phyloP scores from a whole-genome alignment of 2,888 invertebrate genomes.

The Drosophila lutescens region DNA sequence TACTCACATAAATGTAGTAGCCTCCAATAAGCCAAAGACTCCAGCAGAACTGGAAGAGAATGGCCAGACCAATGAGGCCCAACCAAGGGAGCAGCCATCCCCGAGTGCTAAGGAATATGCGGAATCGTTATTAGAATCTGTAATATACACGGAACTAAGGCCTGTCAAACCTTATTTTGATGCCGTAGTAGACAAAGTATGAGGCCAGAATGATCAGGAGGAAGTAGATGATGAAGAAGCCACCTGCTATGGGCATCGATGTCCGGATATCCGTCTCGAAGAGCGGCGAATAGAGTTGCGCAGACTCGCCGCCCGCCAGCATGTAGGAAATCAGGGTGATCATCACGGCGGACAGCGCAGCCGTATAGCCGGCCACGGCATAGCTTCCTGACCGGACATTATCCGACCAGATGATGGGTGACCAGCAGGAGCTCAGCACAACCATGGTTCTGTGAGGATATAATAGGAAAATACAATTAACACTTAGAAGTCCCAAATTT shows the following conservation, averaged over 20 bases:
- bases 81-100: slow-evolving; percentile 94
- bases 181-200: slow-evolving; percentile 82
- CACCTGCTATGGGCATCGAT: slow-evolving; percentile 89
- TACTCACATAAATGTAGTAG: slow-evolving; percentile 95
- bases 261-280: slow-evolving; percentile 93
- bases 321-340: slow-evolving; percentile 91
- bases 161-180: slow-evolving; percentile 76
- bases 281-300: slow-evolving; percentile 93
- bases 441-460: slow-evolving; percentile 86
- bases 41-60: slow-evolving; percentile 91
- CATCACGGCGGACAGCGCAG: slow-evolving; percentile 89
- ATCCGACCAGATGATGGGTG: slow-evolving; percentile 94
- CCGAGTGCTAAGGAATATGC: slow-evolving; percentile 86
- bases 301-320: slow-evolving; percentile 94
- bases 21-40: slow-evolving; percentile 94
- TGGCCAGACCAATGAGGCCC: slow-evolving; percentile 87
- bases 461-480: neutral
- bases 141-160: neutral
- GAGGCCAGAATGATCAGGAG: slow-evolving; percentile 85
- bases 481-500: neutral
- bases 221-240: slow-evolving; percentile 82
- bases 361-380: slow-evolving; percentile 92
- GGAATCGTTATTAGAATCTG: neutral
- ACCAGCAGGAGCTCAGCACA: slow-evolving; percentile 92
- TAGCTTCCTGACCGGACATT: slow-evolving; percentile 90